phyloP scores from a whole-genome alignment of 2,797 vertebrate species.

The Otolemur crassicaudatus region DNA sequence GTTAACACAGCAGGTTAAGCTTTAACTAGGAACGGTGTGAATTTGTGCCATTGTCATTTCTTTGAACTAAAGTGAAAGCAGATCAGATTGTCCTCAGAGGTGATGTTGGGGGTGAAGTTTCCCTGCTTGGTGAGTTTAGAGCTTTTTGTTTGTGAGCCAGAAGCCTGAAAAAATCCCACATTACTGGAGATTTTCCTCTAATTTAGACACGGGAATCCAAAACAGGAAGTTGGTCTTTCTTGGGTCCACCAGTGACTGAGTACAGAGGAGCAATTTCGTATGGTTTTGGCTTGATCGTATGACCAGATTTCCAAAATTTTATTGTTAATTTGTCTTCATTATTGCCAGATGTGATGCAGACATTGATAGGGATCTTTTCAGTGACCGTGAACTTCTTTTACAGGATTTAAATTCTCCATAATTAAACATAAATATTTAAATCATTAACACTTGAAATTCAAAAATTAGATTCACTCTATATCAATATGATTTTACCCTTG shows the following conservation, averaged over 20 bases:
- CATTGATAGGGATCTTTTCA: slow-evolving; percentile 81
- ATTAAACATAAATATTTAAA: slow-evolving; percentile 70
- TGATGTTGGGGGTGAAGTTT: slow-evolving; percentile 69
- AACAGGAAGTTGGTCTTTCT: slow-evolving; percentile 91
- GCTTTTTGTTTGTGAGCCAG: slow-evolving; percentile 85
- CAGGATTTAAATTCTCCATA: slow-evolving; percentile 80
- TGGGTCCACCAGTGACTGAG: slow-evolving; percentile 89
- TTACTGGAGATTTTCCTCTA: slow-evolving; percentile 89
- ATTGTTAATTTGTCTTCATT: slow-evolving; percentile 91
- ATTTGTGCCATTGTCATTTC: slow-evolving; percentile 75
- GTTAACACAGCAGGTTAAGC: slow-evolving; percentile 39
- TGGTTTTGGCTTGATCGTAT: slow-evolving; percentile 89
- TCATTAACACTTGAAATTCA: slow-evolving; percentile 76
- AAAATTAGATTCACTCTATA: slow-evolving; percentile 59
- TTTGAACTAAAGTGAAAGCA: slow-evolving; percentile 85
- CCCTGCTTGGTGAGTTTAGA: slow-evolving; percentile 71
- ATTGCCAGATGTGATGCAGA: slow-evolving; percentile 92
- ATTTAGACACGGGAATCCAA: slow-evolving; percentile 88
- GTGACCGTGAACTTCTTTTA: slow-evolving; percentile 81
- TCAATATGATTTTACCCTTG: slow-evolving; percentile 1
- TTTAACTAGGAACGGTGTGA: slow-evolving; percentile 82
- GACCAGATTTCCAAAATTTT: slow-evolving; percentile 90
- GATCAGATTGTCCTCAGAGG: slow-evolving; percentile 68
- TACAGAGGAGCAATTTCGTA: slow-evolving; percentile 88
- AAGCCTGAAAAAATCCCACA: slow-evolving; percentile 87